Percentiles rank a stretch among this genome's conserved stretches.
Conservation (phyloP, 2,113 vertebrate genomes). For the Rattus rattus region DNA sequence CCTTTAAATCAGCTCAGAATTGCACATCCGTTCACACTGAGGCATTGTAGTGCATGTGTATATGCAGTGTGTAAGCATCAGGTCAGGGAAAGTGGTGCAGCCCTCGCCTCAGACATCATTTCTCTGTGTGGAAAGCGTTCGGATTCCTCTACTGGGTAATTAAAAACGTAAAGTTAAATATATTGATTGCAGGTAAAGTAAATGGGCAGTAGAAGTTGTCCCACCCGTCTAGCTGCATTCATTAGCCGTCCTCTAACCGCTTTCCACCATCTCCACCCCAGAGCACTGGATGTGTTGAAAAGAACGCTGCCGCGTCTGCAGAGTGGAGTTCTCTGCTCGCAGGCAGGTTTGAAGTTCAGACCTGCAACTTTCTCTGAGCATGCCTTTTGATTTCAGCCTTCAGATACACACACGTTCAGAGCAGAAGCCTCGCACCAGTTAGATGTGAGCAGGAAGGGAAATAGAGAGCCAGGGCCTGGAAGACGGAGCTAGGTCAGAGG, state of each 20-base stretch:
- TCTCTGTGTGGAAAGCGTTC: not conserved
- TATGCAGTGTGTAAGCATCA: not conserved
- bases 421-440: not conserved
- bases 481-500: not conserved
- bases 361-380: not conserved
- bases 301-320: not conserved
- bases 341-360: not conserved
- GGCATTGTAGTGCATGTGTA: not conserved
- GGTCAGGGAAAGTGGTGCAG: not conserved
- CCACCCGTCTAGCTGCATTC: not conserved
- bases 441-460: not conserved
- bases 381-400: not conserved
- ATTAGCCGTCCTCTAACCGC: not conserved
- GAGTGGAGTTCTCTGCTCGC: not conserved
- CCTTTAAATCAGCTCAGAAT: not conserved
- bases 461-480: not conserved
- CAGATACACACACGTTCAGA: too few species aligned
- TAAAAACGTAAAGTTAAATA: not conserved
- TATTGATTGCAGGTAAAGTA: not conserved
- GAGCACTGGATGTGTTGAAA: not conserved
- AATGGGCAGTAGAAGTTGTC: not conserved
- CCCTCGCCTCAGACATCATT: not conserved
- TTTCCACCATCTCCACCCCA: not conserved
- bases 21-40: not conserved
- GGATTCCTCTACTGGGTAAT: not conserved